phyloP scores from a whole-genome alignment of 1,140 invertebrate species.

The Medauroidea extradentata region DNA sequence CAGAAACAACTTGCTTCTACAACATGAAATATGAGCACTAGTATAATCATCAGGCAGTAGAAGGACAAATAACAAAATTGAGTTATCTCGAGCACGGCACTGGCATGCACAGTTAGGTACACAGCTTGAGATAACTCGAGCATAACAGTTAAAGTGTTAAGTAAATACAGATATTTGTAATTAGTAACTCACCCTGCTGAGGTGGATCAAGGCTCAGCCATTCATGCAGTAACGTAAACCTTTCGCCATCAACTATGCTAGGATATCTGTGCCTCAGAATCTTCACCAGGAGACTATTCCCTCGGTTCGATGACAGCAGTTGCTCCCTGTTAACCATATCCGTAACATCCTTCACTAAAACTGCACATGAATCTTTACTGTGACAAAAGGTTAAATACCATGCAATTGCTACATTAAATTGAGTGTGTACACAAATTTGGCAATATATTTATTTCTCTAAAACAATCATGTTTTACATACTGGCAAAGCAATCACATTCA shows the following conservation, averaged over 20 bases:
- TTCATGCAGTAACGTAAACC: conserved; percentile 48
- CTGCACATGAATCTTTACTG: conserved; percentile 3
- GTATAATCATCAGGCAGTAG: too few relatives aligned
- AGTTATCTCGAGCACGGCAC: too few relatives aligned
- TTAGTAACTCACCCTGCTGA: conserved; percentile 40
- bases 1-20: too few relatives aligned
- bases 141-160: too few relatives aligned
- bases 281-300: conserved; percentile 74
- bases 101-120: too few relatives aligned
- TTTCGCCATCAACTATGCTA: conserved; percentile 54
- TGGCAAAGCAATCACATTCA: too few relatives aligned
- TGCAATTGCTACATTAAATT: not conserved
- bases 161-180: too few relatives aligned
- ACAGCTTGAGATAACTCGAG: too few relatives aligned
- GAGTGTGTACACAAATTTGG: not conserved
- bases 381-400: too few relatives aligned
- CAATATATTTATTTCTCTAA: not conserved
- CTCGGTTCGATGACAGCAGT: conserved; percentile 75
- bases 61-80: too few relatives aligned
- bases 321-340: conserved; percentile 46
- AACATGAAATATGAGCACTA: too few relatives aligned
- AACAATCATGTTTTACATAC: not conserved
- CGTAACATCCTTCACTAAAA: not conserved
- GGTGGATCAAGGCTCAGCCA: conserved; percentile 48
- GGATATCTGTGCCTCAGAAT: conserved; percentile 75